Conservation (phyloP, 2,888 invertebrate species). For the Aphodius granarius region DNA sequence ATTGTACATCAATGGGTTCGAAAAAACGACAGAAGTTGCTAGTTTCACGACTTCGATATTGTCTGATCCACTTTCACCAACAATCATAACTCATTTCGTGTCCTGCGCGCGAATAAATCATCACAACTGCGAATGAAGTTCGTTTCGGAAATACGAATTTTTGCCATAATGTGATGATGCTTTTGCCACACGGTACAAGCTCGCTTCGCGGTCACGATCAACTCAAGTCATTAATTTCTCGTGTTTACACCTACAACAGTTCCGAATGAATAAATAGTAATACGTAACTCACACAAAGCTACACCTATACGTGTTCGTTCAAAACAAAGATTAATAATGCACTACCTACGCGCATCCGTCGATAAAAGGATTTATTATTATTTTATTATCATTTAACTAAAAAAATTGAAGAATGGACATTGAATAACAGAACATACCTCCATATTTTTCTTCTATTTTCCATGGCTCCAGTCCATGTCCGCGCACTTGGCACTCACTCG, state of each 20-base stretch:
- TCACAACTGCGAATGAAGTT: neutral
- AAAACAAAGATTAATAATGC: neutral
- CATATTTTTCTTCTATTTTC: too few relatives aligned
- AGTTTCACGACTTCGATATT: neutral
- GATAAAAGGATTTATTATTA: too few relatives aligned
- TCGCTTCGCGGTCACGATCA: neutral
- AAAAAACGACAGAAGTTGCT: too few relatives aligned
- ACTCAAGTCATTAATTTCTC: constrained; percentile 14
- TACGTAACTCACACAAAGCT: neutral
- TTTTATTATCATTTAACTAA: too few relatives aligned
- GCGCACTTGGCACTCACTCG: too few relatives aligned
- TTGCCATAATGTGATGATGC: neutral
- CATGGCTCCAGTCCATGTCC: too few relatives aligned
- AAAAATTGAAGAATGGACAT: too few relatives aligned
- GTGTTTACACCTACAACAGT: constrained; percentile 19
- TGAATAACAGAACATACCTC: too few relatives aligned
- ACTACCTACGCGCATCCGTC: neutral
- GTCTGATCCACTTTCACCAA: neutral
- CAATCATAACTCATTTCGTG: neutral
- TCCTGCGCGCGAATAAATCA: neutral
- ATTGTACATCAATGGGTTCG: too few relatives aligned
- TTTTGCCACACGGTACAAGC: neutral
- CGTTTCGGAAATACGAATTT: neutral
- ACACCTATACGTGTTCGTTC: neutral
- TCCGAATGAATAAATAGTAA: neutral